Conservation (phyloP, 2,888 invertebrate species). For the Eulithis prunata region DNA sequence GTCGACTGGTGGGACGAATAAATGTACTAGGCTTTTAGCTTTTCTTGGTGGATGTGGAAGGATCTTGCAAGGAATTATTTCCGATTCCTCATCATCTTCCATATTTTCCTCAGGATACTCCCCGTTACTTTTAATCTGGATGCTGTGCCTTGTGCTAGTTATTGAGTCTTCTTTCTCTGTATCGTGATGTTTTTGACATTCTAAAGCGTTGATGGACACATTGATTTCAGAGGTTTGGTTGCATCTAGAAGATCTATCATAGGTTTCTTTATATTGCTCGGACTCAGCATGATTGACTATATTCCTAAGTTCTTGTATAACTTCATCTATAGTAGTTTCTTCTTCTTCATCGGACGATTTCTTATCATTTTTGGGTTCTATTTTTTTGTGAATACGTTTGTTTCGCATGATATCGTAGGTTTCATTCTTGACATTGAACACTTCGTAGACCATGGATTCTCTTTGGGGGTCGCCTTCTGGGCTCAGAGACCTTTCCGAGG, state of each 20-base stretch:
- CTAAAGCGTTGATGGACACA: constrained; percentile 63
- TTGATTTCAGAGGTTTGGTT: constrained; percentile 76
- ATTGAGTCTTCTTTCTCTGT: constrained; percentile 81
- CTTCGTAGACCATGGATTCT: constrained; percentile 85
- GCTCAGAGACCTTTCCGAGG: constrained; percentile 91
- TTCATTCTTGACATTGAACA: constrained; percentile 85
- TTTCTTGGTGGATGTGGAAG: constrained; percentile 92
- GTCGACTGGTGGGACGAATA: constrained; percentile 86
- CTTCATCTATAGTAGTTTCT: constrained; percentile 94
- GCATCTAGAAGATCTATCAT: constrained; percentile 67
- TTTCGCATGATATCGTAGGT: constrained; percentile 79
- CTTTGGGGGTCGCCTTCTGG: constrained; percentile 87
- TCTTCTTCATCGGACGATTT: constrained; percentile 86
- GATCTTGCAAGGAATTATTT: constrained; percentile 90
- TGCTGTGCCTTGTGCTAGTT: constrained; percentile 81
- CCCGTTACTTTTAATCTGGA: constrained; percentile 75
- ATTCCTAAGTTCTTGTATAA: constrained; percentile 92
- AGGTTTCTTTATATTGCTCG: constrained; percentile 81
- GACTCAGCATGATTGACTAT: constrained; percentile 94
- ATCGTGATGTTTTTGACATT: constrained; percentile 66
- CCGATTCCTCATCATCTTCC: constrained; percentile 84
- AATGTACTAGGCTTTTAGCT: constrained; percentile 88
- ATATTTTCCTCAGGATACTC: constrained; percentile 78
- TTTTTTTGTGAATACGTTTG: constrained; percentile 73
- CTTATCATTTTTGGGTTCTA: constrained; percentile 66